Evolutionary conservation across 2,888 invertebrate species (phyloP).

Genomic region (Punctoribates punctum): DNA sequence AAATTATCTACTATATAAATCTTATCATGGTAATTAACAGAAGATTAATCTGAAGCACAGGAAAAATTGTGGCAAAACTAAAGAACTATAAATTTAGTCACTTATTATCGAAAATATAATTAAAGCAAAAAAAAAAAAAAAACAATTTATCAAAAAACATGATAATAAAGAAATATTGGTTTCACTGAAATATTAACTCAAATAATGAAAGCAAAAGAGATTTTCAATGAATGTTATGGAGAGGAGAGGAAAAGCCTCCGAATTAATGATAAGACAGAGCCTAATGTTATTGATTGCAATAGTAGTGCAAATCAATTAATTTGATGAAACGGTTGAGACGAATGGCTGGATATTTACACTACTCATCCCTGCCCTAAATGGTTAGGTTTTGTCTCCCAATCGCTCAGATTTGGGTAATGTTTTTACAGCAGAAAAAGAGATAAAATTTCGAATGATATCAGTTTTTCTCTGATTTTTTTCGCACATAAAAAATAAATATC

Average conservation of each 20-base stretch:
- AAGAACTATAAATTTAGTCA: too few relatives aligned
- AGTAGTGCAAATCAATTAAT: conserved; percentile 13
- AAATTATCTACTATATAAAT: too few relatives aligned
- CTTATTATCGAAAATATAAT: too few relatives aligned
- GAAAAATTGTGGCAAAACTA: too few relatives aligned
- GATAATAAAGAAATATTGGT: too few relatives aligned
- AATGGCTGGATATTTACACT: conserved; percentile 11
- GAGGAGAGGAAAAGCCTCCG: not conserved
- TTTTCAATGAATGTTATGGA: not conserved
- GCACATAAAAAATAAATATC: too few relatives aligned
- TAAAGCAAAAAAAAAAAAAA: too few relatives aligned
- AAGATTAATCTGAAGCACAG: too few relatives aligned
- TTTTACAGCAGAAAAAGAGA: not conserved
- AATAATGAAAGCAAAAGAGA: not conserved
- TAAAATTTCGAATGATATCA: too few relatives aligned
- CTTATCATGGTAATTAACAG: too few relatives aligned
- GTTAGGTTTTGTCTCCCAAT: not conserved
- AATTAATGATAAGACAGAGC: conserved; percentile 2
- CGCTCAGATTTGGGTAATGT: not conserved
- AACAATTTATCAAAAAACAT: too few relatives aligned
- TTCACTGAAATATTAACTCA: conserved; percentile 4
- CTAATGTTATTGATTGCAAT: conserved; percentile 3
- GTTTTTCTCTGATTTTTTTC: too few relatives aligned
- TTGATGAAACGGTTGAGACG: conserved; percentile 6
- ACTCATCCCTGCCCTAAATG: conserved; percentile 7